Percentiles rank a stretch among this genome's conserved stretches.
phyloP scores from a whole-genome alignment of 2,888 invertebrate species.

The Agriopis leucophaearia region DNA sequence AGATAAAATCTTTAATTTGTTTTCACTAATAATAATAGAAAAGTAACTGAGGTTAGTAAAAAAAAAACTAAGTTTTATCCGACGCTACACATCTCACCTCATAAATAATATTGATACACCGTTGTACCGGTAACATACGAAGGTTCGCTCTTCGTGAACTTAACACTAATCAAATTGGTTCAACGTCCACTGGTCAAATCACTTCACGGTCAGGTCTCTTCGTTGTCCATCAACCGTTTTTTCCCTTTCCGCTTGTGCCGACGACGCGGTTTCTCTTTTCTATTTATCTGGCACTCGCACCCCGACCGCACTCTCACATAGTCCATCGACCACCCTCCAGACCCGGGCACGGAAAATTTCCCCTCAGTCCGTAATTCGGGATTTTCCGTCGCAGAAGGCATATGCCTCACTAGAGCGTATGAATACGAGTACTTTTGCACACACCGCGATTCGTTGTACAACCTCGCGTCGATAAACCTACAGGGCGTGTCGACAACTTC shows the following conservation, averaged over 20 bases:
- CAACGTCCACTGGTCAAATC: slow-evolving; percentile 59
- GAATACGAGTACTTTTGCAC: slow-evolving; percentile 94
- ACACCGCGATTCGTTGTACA: slow-evolving; percentile 91
- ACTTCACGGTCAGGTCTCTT: slow-evolving; percentile 74
- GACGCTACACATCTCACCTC: slow-evolving; percentile 63
- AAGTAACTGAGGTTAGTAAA: not conserved
- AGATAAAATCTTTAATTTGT: too few species aligned
- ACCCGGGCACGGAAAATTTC: slow-evolving; percentile 82
- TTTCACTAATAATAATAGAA: too few species aligned
- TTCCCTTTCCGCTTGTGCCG: slow-evolving; percentile 74
- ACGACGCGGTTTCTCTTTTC: slow-evolving; percentile 75
- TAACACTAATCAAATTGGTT: slow-evolving; percentile 65
- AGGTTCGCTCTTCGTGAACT: slow-evolving; percentile 45
- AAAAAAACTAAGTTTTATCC: not conserved
- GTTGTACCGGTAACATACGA: slow-evolving; percentile 49
- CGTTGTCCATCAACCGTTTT: slow-evolving; percentile 68
- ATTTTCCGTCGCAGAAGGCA: slow-evolving; percentile 70
- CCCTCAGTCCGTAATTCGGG: slow-evolving; percentile 74
- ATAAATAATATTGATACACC: slow-evolving; percentile 68
- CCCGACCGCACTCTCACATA: slow-evolving; percentile 94
- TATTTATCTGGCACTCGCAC: slow-evolving; percentile 92
- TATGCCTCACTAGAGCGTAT: slow-evolving; percentile 92
- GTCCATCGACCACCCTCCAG: slow-evolving; percentile 91
- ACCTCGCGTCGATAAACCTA: slow-evolving; percentile 89
- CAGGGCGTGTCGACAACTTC: slow-evolving; percentile 91